A percentile compares a stretch with the other conserved stretches of the same genome.
Conservation (phyloP, 1,140 invertebrate genomes). For the Tigriopus japonicus region DNA sequence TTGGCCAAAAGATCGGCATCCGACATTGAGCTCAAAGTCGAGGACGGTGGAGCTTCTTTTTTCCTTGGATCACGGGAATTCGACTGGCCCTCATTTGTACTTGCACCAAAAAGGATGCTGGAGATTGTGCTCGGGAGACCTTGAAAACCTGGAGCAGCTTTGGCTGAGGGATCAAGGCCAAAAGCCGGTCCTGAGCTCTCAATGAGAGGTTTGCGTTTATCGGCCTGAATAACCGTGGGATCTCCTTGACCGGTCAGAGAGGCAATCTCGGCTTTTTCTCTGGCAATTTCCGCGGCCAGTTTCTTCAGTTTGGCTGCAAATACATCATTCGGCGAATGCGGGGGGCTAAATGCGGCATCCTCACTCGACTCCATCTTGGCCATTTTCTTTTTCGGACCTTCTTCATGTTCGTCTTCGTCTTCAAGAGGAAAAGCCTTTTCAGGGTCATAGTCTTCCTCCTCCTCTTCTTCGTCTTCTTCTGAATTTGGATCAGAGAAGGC, state of each 20-base stretch:
- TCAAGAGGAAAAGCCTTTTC: not conserved
- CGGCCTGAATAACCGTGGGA: not conserved
- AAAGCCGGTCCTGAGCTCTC: not conserved
- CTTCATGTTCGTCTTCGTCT: too few species aligned
- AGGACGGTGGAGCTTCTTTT: not conserved
- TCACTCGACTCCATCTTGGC: too few species aligned
- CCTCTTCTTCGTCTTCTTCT: not conserved
- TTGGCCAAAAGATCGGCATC: constrained; percentile 6
- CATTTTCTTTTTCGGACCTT: too few species aligned
- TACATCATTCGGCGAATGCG: not conserved
- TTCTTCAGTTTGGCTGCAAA: not conserved
- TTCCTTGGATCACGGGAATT: constrained; percentile 4
- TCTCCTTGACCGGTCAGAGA: not conserved
- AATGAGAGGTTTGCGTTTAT: not conserved
- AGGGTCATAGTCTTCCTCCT: not conserved
- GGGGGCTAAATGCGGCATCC: not conserved
- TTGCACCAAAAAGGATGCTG: not conserved
- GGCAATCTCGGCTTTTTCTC: not conserved
- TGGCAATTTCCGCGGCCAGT: not conserved
- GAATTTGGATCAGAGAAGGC: not conserved
- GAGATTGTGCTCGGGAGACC: not conserved
- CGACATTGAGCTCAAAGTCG: not conserved
- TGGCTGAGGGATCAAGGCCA: not conserved
- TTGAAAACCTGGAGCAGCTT: not conserved
- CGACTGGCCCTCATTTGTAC: not conserved